Conservation (phyloP, 2,113 vertebrate genomes). For the Psilopogon haemacephalus region DNA sequence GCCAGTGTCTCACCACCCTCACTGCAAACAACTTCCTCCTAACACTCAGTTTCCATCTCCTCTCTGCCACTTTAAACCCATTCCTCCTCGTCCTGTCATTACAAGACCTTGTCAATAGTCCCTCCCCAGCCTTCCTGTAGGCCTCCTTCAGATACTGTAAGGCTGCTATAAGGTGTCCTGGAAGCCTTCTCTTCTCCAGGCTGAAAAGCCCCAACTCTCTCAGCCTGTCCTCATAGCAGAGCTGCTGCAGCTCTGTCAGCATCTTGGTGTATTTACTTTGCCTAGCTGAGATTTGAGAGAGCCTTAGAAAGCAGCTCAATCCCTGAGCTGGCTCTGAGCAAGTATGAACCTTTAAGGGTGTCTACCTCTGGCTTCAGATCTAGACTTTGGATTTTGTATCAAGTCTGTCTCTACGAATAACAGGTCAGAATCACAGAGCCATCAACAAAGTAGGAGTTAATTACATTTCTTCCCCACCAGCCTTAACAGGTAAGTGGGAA, state of each 20-base stretch:
- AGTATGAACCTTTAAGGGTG: background rate
- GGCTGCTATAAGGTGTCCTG: no score
- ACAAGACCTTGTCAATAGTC: no score
- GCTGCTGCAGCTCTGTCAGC: background rate
- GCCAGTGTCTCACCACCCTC: no score
- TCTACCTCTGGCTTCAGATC: background rate
- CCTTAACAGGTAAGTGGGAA: background rate
- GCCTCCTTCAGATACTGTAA: no score
- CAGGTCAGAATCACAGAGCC: background rate
- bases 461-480: background rate
- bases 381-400: background rate
- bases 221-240: no score
- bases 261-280: background rate
- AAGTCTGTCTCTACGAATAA: background rate
- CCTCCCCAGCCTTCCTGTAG: no score
- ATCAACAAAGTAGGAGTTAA: background rate
- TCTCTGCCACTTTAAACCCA: no score
- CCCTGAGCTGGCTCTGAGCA: background rate
- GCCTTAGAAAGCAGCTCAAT: background rate
- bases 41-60: no score
- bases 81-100: no score
- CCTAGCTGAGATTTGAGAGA: background rate
- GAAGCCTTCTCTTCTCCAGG: no score
- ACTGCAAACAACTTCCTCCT: no score
- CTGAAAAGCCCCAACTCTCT: no score